phyloP scores from a whole-genome alignment of 2,797 vertebrate species.

The Enteromius radiatus region DNA sequence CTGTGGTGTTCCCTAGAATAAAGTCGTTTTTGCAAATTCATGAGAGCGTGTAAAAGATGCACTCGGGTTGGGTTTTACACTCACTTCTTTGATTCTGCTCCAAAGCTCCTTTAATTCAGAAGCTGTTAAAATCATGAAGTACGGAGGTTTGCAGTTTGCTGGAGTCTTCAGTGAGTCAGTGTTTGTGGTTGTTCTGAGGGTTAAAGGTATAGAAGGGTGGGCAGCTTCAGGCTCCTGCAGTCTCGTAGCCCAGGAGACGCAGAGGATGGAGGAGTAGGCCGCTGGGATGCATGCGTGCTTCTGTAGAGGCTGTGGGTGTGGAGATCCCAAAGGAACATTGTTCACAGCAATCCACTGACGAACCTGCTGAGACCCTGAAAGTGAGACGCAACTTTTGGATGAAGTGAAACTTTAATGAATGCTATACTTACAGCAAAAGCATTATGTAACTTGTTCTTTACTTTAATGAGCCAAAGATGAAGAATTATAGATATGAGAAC shows the following conservation, averaged over 20 bases:
- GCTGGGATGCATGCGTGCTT: constrained; percentile 2
- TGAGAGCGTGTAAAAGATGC: neutral
- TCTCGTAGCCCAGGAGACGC: constrained; percentile 27
- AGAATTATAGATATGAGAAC: neutral
- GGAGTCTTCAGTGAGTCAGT: constrained; percentile 30
- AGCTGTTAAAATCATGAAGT: constrained; percentile 19
- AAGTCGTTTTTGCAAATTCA: neutral
- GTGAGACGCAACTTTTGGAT: constrained; percentile 14
- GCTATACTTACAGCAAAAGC: neutral
- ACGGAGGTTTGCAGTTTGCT: constrained; percentile 21
- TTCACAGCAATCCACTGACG: constrained; percentile 17
- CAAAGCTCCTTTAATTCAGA: constrained; percentile 26
- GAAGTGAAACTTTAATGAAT: constrained; percentile 15
- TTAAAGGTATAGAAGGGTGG: constrained; percentile 30
- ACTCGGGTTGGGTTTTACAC: neutral
- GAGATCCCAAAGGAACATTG: constrained; percentile 18
- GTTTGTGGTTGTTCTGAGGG: constrained; percentile 34
- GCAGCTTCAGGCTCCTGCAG: constrained; percentile 30
- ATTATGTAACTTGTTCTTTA: constrained; percentile 2
- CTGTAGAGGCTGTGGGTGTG: constrained; percentile 32
- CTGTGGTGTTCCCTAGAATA: neutral
- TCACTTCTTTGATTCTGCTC: neutral
- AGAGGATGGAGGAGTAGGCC: constrained; percentile 18
- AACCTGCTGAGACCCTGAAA: constrained; percentile 28
- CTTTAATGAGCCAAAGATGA: constrained; percentile 16